Percentiles rank a stretch among this genome's conserved stretches.
Conservation (phyloP, 2,888 invertebrate species). For the Fragum whitleyi region DNA sequence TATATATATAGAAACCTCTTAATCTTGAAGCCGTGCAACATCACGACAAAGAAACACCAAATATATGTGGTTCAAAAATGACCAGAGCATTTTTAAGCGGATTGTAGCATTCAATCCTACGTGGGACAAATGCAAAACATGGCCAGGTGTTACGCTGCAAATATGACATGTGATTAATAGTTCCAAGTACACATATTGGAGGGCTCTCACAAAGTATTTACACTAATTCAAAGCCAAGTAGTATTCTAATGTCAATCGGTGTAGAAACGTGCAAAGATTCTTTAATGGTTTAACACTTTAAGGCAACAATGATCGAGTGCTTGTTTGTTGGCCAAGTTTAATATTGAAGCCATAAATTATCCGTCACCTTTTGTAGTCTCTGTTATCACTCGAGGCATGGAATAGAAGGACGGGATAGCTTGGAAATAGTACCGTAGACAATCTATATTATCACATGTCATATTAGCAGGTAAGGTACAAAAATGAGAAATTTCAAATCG, state of each 20-base stretch:
- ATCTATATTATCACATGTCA: no score
- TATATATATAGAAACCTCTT: no score
- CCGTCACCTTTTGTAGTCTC: background rate
- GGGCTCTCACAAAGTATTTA: background rate
- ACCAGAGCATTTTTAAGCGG: no score
- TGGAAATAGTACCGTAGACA: no score
- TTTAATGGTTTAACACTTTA: conserved; percentile 2
- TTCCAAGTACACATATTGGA: background rate
- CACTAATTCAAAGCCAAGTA: background rate
- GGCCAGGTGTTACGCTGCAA: conserved; percentile 18
- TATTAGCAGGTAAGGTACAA: no score
- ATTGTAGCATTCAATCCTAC: no score
- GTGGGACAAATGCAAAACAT: conserved; percentile 9
- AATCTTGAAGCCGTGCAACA: no score
- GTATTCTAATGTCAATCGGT: background rate
- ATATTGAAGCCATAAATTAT: background rate
- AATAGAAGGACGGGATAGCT: no score
- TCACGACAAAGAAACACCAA: no score
- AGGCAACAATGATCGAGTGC: background rate
- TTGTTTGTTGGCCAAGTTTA: background rate
- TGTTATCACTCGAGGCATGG: background rate
- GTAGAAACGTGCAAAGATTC: background rate
- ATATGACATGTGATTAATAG: conserved; percentile 2
- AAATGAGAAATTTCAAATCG: no score
- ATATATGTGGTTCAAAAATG: no score